Evolutionary conservation across 2,888 invertebrate species (phyloP).

Genomic region (Herminia tarsipennalis): DNA sequence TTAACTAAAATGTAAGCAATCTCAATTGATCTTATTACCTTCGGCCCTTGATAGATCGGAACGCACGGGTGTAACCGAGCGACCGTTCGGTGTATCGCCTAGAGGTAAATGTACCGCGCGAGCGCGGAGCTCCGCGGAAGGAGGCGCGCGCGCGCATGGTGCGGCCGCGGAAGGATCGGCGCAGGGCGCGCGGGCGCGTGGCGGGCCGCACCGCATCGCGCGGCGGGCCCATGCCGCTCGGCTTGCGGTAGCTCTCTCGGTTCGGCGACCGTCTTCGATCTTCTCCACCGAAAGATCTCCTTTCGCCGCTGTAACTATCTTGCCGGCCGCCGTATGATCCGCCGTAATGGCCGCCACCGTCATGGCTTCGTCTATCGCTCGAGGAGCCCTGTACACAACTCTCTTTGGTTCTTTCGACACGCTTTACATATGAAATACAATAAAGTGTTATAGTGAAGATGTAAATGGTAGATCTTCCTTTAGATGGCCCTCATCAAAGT

Average conservation of each 20-base stretch:
- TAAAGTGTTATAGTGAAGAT: slow-evolving; percentile 47
- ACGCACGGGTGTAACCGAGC: slow-evolving; percentile 74
- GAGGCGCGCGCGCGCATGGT: slow-evolving; percentile 82
- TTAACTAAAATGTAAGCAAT: slow-evolving; percentile 49
- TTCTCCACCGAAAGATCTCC: slow-evolving; percentile 81
- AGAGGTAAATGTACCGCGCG: slow-evolving; percentile 76
- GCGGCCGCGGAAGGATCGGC: slow-evolving; percentile 83
- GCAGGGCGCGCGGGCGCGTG: slow-evolving; percentile 83
- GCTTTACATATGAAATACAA: slow-evolving; percentile 59
- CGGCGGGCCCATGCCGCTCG: slow-evolving; percentile 80
- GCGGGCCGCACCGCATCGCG: slow-evolving; percentile 66
- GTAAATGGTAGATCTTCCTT: slow-evolving; percentile 38
- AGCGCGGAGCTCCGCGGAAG: slow-evolving; percentile 84
- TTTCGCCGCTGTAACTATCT: slow-evolving; percentile 82
- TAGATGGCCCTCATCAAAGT: slow-evolving; percentile 33
- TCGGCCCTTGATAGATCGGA: slow-evolving; percentile 79
- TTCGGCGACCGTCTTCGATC: slow-evolving; percentile 85
- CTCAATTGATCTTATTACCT: slow-evolving; percentile 75
- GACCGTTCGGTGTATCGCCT: slow-evolving; percentile 74
- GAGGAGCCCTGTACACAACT: slow-evolving; percentile 84
- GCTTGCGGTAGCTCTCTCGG: slow-evolving; percentile 79
- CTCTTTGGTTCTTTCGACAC: slow-evolving; percentile 71
- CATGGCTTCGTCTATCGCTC: slow-evolving; percentile 85
- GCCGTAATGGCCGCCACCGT: slow-evolving; percentile 84
- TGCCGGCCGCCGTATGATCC: slow-evolving; percentile 84